Evolutionary conservation across 37 sponge, comb jelly and placozoan species (phyloP).

Genomic region (Spongilla lacustris): DNA sequence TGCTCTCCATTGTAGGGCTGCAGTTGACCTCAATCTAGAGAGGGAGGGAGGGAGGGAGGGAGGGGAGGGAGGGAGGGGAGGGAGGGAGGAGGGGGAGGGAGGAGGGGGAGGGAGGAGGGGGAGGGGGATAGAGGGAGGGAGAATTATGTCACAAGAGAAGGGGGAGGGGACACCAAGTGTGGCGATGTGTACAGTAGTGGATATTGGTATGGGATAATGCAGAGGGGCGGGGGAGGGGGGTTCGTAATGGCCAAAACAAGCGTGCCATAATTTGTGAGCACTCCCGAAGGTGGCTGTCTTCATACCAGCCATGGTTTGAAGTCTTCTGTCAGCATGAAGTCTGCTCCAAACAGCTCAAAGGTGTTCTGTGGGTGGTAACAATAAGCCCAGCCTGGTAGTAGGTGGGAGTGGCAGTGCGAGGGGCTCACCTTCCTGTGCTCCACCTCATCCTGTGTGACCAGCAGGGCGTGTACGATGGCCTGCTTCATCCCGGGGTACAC

Average conservation of each 20-base stretch:
- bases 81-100: not conserved
- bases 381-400: not conserved
- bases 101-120: no score
- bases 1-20: conserved; percentile 90
- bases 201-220: no score
- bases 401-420: not conserved
- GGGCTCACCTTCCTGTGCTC: conserved; percentile 68
- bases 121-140: not conserved
- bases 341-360: conserved; percentile 97
- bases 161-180: not conserved
- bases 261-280: no score
- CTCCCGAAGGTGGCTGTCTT: no score
- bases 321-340: conserved; percentile 94
- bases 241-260: not conserved
- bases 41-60: not conserved
- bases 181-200: no score
- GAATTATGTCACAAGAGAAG: not conserved
- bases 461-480: conserved; percentile 72
- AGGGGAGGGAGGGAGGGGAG: not conserved
- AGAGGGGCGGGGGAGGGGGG: no score
- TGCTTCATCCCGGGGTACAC: conserved; percentile 94
- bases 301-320: conserved; percentile 83
- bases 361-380: conserved; percentile 56
- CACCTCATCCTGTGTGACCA: conserved; percentile 79
- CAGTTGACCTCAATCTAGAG: conserved; percentile 91